Base-by-base conservation (phyloP, 1,140 invertebrate species). In the Neodiprion virginianus region DNA sequence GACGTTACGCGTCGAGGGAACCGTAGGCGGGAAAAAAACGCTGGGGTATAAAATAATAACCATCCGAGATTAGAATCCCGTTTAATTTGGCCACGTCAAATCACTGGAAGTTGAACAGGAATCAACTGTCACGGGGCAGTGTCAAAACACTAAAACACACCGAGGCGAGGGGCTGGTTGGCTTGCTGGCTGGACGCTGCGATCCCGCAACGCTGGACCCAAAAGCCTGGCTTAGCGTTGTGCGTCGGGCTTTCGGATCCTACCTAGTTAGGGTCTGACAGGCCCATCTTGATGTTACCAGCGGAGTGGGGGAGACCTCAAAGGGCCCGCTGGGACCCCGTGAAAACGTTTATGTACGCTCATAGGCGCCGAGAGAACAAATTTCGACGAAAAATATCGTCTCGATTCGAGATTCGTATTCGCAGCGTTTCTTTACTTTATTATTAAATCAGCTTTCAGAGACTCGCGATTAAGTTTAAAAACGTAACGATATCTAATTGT, bases 251-350 rank as follows among this genome's bases (percentile, higher is more conserved):
- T 70, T 69, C 48, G 8, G 79, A 80, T 78, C 79, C 80, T 80
- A 83, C 81, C 84, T 86, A 84, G 86, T 86, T 86, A 86, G 84
- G 81, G 79, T 78, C 84, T 86, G 84, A 86, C 85, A 86, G 82
- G 80, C 83, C 83, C 82, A 84, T 86, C 83, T 81, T 80, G 81
- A 81, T 84, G 82, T 83, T 83, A 78, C 78, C 8, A 40, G 23
- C 68, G 73, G 79, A 83, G 79, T 77, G 79, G 83, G 75, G 69
- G 70, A 70, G 78, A 75, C 76, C 82, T 85, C 81, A 84, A 85
- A 86, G 81, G 77, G 76, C 77, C 81, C 79, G 80, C 72, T 80
- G 75, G 74, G 81, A 81, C 78, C 81, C 83, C 83, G 79, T 85
- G 82, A 85, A 87, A 86, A 83, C 83, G 82, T 85, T 85, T 83